These are phyloP conservation scores for Parnassius glacialis DNA, from an alignment of 2,888 invertebrate species.

Conservation along the genomic window DNA sequence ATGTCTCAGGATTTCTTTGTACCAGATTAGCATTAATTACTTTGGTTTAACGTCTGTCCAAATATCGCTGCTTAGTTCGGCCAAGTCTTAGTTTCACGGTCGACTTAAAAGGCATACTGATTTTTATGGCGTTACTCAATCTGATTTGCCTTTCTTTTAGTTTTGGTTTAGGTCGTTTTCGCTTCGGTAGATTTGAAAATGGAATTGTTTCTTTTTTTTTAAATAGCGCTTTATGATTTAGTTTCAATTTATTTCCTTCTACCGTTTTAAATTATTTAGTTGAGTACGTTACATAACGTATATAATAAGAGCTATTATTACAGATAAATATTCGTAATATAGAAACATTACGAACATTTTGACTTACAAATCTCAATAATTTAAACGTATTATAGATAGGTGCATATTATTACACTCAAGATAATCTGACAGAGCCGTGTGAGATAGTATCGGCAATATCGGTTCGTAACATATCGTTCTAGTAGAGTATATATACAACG, in stretches of 20 bases:
- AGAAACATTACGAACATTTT: no score
- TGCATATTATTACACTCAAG: slow-evolving; percentile 40
- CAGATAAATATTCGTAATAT: no score
- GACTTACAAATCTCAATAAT: neutral
- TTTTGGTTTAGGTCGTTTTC: neutral
- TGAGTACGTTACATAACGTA: no score
- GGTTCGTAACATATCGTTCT: slow-evolving; percentile 61
- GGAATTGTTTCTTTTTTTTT: neutral
- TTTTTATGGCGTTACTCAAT: slow-evolving; percentile 11
- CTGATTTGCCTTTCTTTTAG: slow-evolving; percentile 6
- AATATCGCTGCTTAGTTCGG: slow-evolving; percentile 11
- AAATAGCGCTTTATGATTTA: no score
- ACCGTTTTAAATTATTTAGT: no score
- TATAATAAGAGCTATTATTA: no score
- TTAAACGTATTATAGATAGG: neutral
- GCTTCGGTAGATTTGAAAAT: slow-evolving; percentile 6
- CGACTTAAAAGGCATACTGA: slow-evolving; percentile 19
- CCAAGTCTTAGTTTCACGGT: slow-evolving; percentile 17
- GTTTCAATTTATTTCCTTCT: no score
- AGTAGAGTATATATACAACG: slow-evolving; percentile 59
- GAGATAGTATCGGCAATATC: slow-evolving; percentile 45
- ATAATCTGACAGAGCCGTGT: slow-evolving; percentile 60
- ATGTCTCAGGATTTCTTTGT: slow-evolving; percentile 18
- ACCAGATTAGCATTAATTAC: slow-evolving; percentile 25
- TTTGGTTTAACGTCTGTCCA: slow-evolving; percentile 18